Percentiles rank a stretch among this genome's conserved stretches.
These are phyloP conservation scores for Channa argus DNA, from an alignment of 2,113 vertebrate species.

Conservation along the genomic window DNA sequence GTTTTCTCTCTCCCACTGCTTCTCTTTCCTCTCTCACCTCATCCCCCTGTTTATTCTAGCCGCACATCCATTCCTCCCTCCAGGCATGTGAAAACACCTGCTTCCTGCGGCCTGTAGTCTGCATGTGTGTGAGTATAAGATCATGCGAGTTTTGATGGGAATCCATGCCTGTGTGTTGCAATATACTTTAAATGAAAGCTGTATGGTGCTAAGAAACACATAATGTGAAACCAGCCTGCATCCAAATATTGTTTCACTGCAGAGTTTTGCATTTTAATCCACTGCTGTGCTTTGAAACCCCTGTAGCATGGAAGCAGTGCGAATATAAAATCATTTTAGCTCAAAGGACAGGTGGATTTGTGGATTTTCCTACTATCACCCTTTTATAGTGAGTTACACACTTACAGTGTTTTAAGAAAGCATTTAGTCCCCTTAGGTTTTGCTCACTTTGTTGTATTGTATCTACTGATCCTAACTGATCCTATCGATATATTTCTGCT, in stretches of 20 bases:
- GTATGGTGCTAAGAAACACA: conserved; percentile 41
- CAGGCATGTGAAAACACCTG: conserved; percentile 66
- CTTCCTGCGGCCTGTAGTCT: conserved; percentile 46
- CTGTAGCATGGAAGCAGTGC: conserved; percentile 27
- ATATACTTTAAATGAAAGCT: conserved; percentile 26
- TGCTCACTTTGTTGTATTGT: too few species aligned
- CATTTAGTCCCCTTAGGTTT: too few species aligned
- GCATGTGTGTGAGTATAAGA: neutral
- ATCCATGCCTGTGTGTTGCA: conserved; percentile 15
- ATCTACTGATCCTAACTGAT: too few species aligned
- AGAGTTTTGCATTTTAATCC: conserved; percentile 69
- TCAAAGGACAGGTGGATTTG: conserved; percentile 37
- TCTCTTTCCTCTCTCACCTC: conserved; percentile 25
- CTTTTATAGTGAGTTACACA: conserved; percentile 8
- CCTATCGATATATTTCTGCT: too few species aligned
- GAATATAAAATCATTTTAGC: conserved; percentile 44
- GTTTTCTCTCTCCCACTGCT: conserved; percentile 20
- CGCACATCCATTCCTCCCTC: conserved; percentile 20
- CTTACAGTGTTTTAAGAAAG: neutral
- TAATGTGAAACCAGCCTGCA: conserved; percentile 48
- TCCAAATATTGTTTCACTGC: conserved; percentile 43
- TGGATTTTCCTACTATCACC: conserved; percentile 8
- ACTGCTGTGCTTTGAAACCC: conserved; percentile 58
- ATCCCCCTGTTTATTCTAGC: conserved; percentile 1
- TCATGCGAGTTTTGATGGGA: conserved; percentile 12